phyloP scores from a whole-genome alignment of 53 echinoderm and acorn worm species.

The Luidia sarsii region DNA sequence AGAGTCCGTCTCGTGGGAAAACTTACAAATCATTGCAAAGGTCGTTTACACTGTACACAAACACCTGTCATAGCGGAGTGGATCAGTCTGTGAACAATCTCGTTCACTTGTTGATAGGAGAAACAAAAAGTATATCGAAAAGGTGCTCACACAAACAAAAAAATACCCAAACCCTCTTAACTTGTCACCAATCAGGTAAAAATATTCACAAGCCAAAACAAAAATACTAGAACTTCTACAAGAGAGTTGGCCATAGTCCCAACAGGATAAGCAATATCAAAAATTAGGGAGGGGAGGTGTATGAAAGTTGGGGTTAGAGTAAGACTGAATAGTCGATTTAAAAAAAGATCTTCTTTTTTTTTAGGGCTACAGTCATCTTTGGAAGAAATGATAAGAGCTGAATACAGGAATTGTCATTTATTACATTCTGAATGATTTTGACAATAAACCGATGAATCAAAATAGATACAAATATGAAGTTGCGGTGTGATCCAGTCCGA shows the following conservation, averaged over 20 bases:
- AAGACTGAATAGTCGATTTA: background rate
- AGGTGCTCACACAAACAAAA: conserved; percentile 59
- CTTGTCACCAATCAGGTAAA: conserved; percentile 10
- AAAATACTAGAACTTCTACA: conserved; percentile 1
- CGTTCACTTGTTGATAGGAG: background rate
- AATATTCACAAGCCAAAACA: conserved; percentile 45
- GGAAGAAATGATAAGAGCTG: background rate
- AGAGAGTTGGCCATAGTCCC: background rate
- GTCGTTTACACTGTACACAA: conserved; percentile 41
- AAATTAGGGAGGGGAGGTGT: background rate
- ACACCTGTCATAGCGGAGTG: conserved; percentile 35
- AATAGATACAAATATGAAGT: too few relatives aligned
- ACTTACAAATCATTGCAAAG: conserved; percentile 50
- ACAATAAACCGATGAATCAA: too few relatives aligned
- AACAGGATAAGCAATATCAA: conserved; percentile 10
- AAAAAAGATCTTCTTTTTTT: conserved; percentile 11
- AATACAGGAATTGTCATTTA: background rate
- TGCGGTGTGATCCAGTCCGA: too few relatives aligned
- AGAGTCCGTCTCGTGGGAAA: conserved; percentile 42
- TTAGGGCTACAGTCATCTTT: background rate
- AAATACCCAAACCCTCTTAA: conserved; percentile 21
- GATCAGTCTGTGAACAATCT: background rate
- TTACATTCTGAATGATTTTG: too few relatives aligned
- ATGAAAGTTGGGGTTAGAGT: conserved; percentile 3
- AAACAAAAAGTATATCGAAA: conserved; percentile 42